Evolutionary conservation across 2,888 invertebrate species (phyloP).

Genomic region (Trissolcus japonicus): DNA sequence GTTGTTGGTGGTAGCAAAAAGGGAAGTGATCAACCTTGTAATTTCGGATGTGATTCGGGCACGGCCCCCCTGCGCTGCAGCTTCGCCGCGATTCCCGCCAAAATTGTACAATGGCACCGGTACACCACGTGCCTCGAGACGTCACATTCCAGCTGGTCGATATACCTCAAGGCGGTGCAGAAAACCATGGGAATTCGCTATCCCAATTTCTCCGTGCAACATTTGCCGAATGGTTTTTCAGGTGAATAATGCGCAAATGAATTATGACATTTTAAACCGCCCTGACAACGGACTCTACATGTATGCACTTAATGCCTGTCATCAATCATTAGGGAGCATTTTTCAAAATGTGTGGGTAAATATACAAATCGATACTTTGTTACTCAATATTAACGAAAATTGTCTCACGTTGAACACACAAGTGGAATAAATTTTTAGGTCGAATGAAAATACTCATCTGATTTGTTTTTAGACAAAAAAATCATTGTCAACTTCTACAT

Average conservation of each 20-base stretch:
- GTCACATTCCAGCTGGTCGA: slow-evolving; percentile 52
- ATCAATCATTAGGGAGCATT: slow-evolving; percentile 16
- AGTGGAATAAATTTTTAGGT: neutral
- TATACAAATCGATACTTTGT: neutral
- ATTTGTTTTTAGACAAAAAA: neutral
- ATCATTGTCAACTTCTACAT: neutral
- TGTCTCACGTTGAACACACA: neutral
- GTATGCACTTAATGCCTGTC: slow-evolving; percentile 14
- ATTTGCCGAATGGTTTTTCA: slow-evolving; percentile 33
- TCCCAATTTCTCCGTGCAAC: slow-evolving; percentile 31
- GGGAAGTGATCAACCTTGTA: slow-evolving; percentile 53
- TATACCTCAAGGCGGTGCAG: slow-evolving; percentile 24
- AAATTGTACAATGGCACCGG: slow-evolving; percentile 38
- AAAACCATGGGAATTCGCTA: slow-evolving; percentile 42
- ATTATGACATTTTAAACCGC: slow-evolving; percentile 33
- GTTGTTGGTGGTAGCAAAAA: slow-evolving; percentile 24
- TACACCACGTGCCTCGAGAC: slow-evolving; percentile 40
- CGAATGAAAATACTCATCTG: neutral
- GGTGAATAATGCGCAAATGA: slow-evolving; percentile 32
- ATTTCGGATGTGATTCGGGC: slow-evolving; percentile 42
- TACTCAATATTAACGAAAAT: neutral
- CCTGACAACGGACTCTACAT: slow-evolving; percentile 2
- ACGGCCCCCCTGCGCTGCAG: slow-evolving; percentile 14
- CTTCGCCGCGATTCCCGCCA: slow-evolving; percentile 42
- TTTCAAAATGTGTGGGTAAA: neutral